phyloP scores from a whole-genome alignment of 92 coral and sea anemone genomes.

The Meandrina meandrites region DNA sequence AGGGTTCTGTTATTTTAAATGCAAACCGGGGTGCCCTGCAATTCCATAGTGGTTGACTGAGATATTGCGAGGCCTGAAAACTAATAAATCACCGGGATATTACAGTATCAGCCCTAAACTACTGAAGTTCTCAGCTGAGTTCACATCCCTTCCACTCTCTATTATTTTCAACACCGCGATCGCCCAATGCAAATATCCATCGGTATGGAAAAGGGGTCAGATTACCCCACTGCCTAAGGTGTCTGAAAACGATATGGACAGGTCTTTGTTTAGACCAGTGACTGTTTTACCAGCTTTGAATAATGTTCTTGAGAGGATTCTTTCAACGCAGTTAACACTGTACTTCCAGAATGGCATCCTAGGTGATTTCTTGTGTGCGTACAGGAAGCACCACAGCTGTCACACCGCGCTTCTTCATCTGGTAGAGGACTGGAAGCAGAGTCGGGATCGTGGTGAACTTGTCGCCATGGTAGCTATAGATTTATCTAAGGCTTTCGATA shows the following conservation, averaged over 20 bases:
- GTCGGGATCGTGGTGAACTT: constrained; percentile 25
- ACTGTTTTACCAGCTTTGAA: constrained; percentile 32
- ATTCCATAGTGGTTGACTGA: neutral
- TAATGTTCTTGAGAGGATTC: constrained; percentile 28
- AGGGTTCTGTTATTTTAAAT: too few species aligned
- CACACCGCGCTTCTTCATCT: constrained; percentile 15
- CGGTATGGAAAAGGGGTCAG: constrained; percentile 39
- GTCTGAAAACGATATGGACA: constrained; percentile 13
- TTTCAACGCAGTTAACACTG: too few species aligned
- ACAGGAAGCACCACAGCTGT: constrained; percentile 24
- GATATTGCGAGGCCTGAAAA: neutral
- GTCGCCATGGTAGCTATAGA: constrained; percentile 41
- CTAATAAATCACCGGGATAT: constrained; percentile 19
- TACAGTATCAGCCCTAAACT: constrained; percentile 19
- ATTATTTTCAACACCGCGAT: constrained; percentile 22
- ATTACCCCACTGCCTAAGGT: neutral
- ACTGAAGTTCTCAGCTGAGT: constrained; percentile 20
- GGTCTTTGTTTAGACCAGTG: constrained; percentile 12
- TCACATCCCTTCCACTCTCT: constrained; percentile 8
- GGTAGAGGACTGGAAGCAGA: constrained; percentile 18
- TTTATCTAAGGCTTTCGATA: too few species aligned
- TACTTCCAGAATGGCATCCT: neutral
- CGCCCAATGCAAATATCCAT: constrained; percentile 28
- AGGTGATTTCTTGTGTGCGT: constrained; percentile 3
- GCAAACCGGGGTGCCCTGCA: too few species aligned